Base-by-base conservation (phyloP, 2,113 vertebrate species). In the Narcine bancroftii region DNA sequence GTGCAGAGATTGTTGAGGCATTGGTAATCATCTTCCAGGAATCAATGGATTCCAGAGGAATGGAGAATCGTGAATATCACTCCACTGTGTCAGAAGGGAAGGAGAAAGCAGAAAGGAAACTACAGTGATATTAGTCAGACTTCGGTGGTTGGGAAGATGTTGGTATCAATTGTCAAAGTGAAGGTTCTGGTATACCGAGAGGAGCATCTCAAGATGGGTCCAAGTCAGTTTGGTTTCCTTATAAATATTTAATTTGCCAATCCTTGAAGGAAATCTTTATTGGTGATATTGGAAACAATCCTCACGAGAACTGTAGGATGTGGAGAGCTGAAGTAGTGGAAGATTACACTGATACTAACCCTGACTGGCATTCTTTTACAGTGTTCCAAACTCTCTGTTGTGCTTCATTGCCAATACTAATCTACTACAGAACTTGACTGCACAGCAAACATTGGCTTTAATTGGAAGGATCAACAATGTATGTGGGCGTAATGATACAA, bases 321-420 rank as follows among this genome's bases (percentile, higher is more conserved):
- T 26, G 42, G 19, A 65, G 39, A n/a, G 0, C n/a, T 26, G 85
- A 26, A 26, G 10, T 17, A 42, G 9, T 66, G 89, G 69, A 42
- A 91, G 36, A 45, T 29, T n/a, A 47, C 29, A 29, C 24, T 76
- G n/a, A 73, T 24, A 36, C 19, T 42, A 11, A 33, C 15, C 3
- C 6, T 47, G 45, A 75, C 53, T 26, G 33, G 36, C 21, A 10
- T 56, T 10, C 3, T 36, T 56, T 42, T 83, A 42, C 89, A 93
- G 93, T 1, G 10, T 93, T 66, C 93, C 93, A 50, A 42, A 42
- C 45, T 92, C 87, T 56, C 87, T 93, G 63, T 29, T 92, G 45
- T 93, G 93, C 87, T 93, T 81, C 26, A 63, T 92, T 66, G 69
- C 92, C 36, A 65, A 60, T 17, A 87, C 24, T 3, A n/a, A 39